phyloP scores from a whole-genome alignment of 2,113 vertebrate species.

The Phainopepla nitens region DNA sequence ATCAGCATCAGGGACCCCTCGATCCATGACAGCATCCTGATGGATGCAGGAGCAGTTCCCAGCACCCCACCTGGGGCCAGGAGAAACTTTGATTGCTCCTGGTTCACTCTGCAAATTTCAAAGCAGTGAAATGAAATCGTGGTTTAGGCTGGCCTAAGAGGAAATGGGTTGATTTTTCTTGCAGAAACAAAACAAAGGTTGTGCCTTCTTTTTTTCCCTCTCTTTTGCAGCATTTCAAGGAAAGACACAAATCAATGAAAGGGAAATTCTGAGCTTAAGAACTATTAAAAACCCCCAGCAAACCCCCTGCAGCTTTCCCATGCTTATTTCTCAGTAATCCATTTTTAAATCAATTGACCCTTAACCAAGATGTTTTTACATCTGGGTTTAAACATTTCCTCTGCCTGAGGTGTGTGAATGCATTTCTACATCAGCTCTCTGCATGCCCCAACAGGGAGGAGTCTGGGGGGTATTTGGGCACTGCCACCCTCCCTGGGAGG shows the following conservation, averaged over 20 bases:
- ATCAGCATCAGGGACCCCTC: not conserved
- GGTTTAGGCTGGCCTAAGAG: not conserved
- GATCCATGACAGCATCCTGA: accelerated
- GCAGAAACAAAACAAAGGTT: not conserved
- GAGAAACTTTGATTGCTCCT: not conserved
- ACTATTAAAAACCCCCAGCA: not conserved
- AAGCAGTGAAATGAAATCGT: accelerated
- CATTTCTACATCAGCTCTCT: not conserved
- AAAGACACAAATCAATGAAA: not conserved
- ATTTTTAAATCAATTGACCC: not conserved
- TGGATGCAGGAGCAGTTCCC: not conserved
- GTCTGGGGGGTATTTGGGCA: not conserved
- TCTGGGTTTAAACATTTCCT: not conserved
- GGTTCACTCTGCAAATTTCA: not conserved
- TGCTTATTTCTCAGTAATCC: not conserved
- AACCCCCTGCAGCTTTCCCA: not conserved
- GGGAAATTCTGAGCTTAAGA: not conserved
- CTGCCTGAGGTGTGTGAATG: not conserved
- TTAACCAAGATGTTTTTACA: not conserved
- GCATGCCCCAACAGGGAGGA: too few relatives aligned
- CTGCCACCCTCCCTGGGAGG: not conserved
- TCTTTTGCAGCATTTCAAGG: not conserved
- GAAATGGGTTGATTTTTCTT: not conserved
- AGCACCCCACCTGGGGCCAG: too few relatives aligned
- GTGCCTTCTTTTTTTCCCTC: too few relatives aligned